Evolutionary conservation across 2,888 invertebrate genomes (phyloP), one percentile per base, ranked within the genome.

Genomic region (Ichneumoninae sp.): DNA sequence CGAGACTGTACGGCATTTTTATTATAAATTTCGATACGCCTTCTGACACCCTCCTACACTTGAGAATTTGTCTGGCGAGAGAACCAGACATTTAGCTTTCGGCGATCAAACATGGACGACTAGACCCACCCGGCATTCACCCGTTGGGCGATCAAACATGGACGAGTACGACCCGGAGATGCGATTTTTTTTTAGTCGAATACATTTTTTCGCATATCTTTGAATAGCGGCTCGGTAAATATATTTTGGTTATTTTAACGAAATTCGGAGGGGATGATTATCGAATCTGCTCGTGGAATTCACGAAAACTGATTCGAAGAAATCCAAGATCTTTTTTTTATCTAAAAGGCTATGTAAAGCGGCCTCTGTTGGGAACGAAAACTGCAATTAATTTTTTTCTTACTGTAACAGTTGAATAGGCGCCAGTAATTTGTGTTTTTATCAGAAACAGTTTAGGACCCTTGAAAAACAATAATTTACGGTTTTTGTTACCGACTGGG

Each of bases 1-100:
- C 65, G 66, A 79, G 75, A 79, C 50, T 19, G 22, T 1, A 16
- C 40, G n/a, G 40, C 44, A 33, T 19, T 4, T 19, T 19, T 7
- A 60, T 62, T 16, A 33, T 60, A 44, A 83, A 66, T 80, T 65
- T 62, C 65, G 65, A 6, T 50, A 50, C 47, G n/a, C n/a, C 36
- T 16, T 5, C 7, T 8, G 54, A 65, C 52, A 36, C n/a, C 50
- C 76, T 66, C 66, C 66, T 44, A 76, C 76, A 66, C 66, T 26
- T 22, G 36, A 26, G 52, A 52, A 54, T 54, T 54, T 26, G 16
- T 36, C 40, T 36, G 22, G 44, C 68, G 30, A 13, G 19, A 40
- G 30, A 22, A 30, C n/a, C 10, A 33, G 50, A 70, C n/a, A 4
- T 33, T 60, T 60, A 62, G 62, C 62, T 62, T n/a, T 30, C 16